Evolutionary conservation across 2,888 invertebrate genomes (phyloP), one percentile per base, ranked within the genome.

Genomic region (Drosophila lacicola): DNA sequence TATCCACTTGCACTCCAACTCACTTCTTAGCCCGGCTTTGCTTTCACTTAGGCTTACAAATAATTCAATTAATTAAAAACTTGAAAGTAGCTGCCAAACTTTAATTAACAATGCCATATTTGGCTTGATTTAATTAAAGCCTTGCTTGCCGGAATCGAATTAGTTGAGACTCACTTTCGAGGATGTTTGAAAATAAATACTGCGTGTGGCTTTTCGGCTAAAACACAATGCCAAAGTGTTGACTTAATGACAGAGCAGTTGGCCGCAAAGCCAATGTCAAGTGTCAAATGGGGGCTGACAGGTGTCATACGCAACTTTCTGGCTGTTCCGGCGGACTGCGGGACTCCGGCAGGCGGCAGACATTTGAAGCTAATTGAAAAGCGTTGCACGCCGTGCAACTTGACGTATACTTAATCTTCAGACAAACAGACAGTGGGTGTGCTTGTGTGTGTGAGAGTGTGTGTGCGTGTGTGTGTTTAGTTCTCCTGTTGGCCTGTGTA

Each of bases 351-450:
- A 41, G 17, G 39, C 21, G 25, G 49, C 17, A 29, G 42, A 49
- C 25, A 58, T 61, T 49, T 54, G 45, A 45, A 55, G 77, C 82
- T 84, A 84, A 84, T 84, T 87, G 83, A 82, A 84, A 83, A 84
- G 70, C 70, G 73, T 58, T 75, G 65, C 65, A 78, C 62, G 71
- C 55, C 70, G 75, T 80, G 60, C 82, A 73, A 73, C 82, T 87
- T 87, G 83, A 84, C 87, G 87, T 87, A 87, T 80, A 83, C 83
- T 83, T 83, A 84, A 84, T 87, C 83, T 82, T 74, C 57, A 41
- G 44, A 46, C 61, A 66, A 62, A 58, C 57, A 62, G 36, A 67
- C 41, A 60, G 17, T 39, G 46, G 13, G 36, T 10, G 29, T 33
- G 8, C 3, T 19, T 8, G 19, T 49, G 49, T 21, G 49, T 19